Evolutionary conservation across 2,797 vertebrate genomes (phyloP).

Genomic region (Mastacembelus armatus): DNA sequence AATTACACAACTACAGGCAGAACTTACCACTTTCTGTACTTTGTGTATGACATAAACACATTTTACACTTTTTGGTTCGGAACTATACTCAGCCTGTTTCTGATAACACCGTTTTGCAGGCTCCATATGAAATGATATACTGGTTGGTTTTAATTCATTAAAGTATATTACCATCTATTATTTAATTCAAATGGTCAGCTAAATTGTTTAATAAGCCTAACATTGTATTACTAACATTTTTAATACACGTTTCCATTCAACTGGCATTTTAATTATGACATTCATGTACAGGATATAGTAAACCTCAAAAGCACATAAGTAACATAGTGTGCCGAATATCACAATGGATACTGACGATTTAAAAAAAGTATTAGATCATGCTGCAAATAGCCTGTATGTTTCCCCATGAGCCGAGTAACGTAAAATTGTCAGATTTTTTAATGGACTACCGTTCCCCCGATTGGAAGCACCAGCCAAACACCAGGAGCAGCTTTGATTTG

Average conservation of each 20-base stretch:
- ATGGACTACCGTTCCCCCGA: conserved; percentile 23
- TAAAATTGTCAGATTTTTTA: conserved; percentile 30
- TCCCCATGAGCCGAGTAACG: neutral
- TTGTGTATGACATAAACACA: no score
- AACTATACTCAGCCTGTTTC: conserved; percentile 1
- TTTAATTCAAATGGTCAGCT: neutral
- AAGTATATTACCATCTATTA: neutral
- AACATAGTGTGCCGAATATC: neutral
- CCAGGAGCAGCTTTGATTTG: conserved; percentile 47
- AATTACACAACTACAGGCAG: no score
- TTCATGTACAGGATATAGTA: no score
- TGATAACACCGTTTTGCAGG: conserved; percentile 27
- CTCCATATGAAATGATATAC: conserved; percentile 14
- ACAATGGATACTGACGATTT: neutral
- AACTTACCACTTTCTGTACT: no score
- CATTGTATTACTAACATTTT: neutral
- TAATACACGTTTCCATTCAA: no score
- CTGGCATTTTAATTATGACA: no score
- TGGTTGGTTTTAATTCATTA: neutral
- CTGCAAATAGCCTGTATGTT: neutral
- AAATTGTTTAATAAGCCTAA: neutral
- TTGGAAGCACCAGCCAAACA: conserved; percentile 8
- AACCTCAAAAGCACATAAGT: no score
- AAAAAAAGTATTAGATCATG: neutral
- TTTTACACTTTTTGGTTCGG: neutral